Percentiles rank a stretch among this genome's conserved stretches.
Conservation (phyloP, 2,888 invertebrate genomes). For the Drosophila gaucha region DNA sequence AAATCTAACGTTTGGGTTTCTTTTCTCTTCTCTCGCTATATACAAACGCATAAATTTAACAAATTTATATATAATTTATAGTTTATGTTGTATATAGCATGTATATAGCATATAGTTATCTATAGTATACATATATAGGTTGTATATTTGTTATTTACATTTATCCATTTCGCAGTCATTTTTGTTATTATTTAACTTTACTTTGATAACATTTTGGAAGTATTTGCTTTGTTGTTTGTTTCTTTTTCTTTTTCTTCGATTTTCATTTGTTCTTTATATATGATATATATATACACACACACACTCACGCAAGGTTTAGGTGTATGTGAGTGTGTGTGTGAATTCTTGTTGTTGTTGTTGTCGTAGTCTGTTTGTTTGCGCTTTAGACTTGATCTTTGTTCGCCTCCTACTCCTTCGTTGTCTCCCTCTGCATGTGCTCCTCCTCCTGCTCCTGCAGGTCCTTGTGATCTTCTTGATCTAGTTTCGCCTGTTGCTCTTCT, state of each 20-base stretch:
- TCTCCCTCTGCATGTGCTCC: neutral
- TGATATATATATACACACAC: conserved; percentile 14
- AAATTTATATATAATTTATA: conserved; percentile 25
- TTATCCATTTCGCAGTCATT: conserved; percentile 60
- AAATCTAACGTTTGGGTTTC: conserved; percentile 44
- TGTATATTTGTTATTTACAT: conserved; percentile 40
- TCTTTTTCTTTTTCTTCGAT: neutral
- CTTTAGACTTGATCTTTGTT: conserved; percentile 27
- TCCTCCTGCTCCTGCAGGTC: neutral
- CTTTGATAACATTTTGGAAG: conserved; percentile 68
- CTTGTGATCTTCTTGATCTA: neutral
- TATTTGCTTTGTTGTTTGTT: conserved; percentile 37
- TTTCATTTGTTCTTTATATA: conserved; percentile 19
- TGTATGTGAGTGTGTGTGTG: neutral
- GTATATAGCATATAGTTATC: conserved; percentile 6
- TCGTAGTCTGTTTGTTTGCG: conserved; percentile 9
- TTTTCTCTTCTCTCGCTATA: conserved; percentile 21
- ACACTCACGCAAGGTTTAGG: neutral
- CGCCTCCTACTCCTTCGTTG: neutral
- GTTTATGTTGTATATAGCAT: conserved; percentile 6
- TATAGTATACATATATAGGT: conserved; percentile 2
- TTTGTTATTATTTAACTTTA: conserved; percentile 55
- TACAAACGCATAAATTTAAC: conserved; percentile 44
- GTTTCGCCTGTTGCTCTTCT: neutral
- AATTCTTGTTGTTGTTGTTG: neutral